Conservation (phyloP, 2,888 invertebrate species). For the Spatulosminthurus flaviceps region DNA sequence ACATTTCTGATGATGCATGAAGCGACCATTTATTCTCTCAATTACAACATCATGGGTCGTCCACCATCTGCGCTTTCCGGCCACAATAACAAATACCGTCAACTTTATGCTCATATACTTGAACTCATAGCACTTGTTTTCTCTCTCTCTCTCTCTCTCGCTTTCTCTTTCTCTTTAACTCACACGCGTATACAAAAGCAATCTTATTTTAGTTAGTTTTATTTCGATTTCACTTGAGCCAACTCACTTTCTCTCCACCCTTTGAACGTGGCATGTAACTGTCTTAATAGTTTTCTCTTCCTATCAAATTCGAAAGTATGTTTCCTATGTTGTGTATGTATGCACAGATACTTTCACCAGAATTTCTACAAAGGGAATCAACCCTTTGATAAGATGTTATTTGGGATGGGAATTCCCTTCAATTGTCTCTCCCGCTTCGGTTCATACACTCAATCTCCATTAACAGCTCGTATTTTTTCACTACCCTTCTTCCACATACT, state of each 20-base stretch:
- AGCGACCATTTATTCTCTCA: slow-evolving; percentile 57
- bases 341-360: too few relatives aligned
- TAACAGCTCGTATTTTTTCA: background rate
- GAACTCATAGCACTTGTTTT: background rate
- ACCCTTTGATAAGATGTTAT: slow-evolving; percentile 2
- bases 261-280: background rate
- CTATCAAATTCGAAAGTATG: background rate
- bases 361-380: background rate
- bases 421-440: background rate
- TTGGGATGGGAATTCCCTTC: background rate
- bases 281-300: background rate
- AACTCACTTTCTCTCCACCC: slow-evolving; percentile 23
- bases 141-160: slow-evolving; percentile 17
- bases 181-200: slow-evolving; percentile 11
- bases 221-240: slow-evolving; percentile 24
- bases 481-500: background rate
- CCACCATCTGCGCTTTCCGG: slow-evolving; percentile 44
- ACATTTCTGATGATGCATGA: slow-evolving; percentile 60
- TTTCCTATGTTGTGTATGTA: too few relatives aligned
- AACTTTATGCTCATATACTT: background rate
- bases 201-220: slow-evolving; percentile 22
- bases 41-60: slow-evolving; percentile 53
- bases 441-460: background rate
- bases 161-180: slow-evolving; percentile 7
- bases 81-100: slow-evolving; percentile 23